Evolutionary conservation across 2,113 vertebrate genomes (phyloP), one percentile per base, ranked within the genome.

Genomic region (Melanotaenia duboulayi): DNA sequence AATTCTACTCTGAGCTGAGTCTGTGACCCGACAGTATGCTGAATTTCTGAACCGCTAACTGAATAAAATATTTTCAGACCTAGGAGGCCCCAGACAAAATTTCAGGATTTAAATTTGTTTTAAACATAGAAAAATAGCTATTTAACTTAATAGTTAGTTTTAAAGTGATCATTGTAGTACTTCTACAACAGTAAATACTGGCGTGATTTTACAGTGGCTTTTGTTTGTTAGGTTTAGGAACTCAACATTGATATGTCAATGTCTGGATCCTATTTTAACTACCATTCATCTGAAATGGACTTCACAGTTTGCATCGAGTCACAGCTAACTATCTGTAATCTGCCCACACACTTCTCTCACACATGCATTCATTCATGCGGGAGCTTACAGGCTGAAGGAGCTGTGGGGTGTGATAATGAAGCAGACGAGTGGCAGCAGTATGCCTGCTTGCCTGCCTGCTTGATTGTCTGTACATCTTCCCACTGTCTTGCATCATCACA

Each of bases 271-370:
- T 7, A 28, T 49, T 77, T 81, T 25, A 68, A 39, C 52, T 46
- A 72, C 76, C 80, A 51, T 66, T 77, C 74, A 73, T 55, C 58
- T 19, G 16, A 62, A 70, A 74, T 37, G 67, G 72, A 65, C 81
- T 61, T 59, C 65, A 35, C 66, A 20, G 63, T 61, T 68, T 64
- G 23, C 48, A 9, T 56, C 19, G 50, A 67, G 76, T 71, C 70
- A 22, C 44, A 78, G 57, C 80, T 50, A 39, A 56, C 74, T 68
- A 52, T 72, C 60, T 84, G 70, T 72, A 35, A 35, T 35, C 32
- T 35, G 32, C 32, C 32, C 76, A 84, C 81, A 37, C 64, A 5
- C 66, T 0, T 19, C 71, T 23, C 56, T n/a, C 52, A 2, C 42
- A 40, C 44, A 40, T 42, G 2, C 51, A 28, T 22, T 37, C 51